These are phyloP conservation scores for Nomada flava DNA, from an alignment of 2,888 invertebrate genomes.

Conservation along the genomic window DNA sequence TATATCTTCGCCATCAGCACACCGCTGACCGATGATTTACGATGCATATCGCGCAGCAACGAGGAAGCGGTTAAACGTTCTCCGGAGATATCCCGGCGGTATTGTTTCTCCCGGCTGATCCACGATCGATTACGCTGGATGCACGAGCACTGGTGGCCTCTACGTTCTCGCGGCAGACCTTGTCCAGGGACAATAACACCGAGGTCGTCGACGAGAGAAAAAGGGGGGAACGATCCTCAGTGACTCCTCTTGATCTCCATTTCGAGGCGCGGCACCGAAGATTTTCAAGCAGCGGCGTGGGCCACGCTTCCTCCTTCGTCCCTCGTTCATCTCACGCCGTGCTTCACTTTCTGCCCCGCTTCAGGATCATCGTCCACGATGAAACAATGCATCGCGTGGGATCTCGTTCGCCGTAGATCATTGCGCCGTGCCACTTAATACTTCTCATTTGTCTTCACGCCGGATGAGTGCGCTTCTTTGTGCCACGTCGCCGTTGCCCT, in stretches of 20 bases:
- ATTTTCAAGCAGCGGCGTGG: slow-evolving; percentile 43
- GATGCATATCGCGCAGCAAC: slow-evolving; percentile 26
- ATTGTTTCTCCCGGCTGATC: slow-evolving; percentile 54
- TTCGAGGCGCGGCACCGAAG: slow-evolving; percentile 60
- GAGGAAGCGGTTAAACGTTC: slow-evolving; percentile 45
- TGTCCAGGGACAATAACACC: slow-evolving; percentile 56
- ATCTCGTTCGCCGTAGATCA: slow-evolving; percentile 53
- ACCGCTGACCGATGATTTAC: slow-evolving; percentile 35
- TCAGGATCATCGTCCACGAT: slow-evolving; percentile 24
- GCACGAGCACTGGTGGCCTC: slow-evolving; percentile 44
- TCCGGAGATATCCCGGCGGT: slow-evolving; percentile 19
- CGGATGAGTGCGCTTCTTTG: slow-evolving; percentile 15
- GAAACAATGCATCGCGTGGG: slow-evolving; percentile 60
- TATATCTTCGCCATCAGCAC: slow-evolving; percentile 20
- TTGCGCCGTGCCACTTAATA: slow-evolving; percentile 49
- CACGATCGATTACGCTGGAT: slow-evolving; percentile 50
- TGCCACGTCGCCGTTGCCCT: slow-evolving; percentile 12
- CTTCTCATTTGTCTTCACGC: slow-evolving; percentile 53
- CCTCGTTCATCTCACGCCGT: background rate
- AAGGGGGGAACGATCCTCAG: slow-evolving; percentile 34
- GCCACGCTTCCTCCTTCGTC: slow-evolving; percentile 10
- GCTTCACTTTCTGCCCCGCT: background rate
- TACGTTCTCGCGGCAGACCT: slow-evolving; percentile 39
- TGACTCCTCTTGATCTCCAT: slow-evolving; percentile 60
- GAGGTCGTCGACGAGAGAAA: slow-evolving; percentile 37